Evolutionary conservation across 2,797 vertebrate genomes (phyloP).

Genomic region (Oophaga sylvatica): DNA sequence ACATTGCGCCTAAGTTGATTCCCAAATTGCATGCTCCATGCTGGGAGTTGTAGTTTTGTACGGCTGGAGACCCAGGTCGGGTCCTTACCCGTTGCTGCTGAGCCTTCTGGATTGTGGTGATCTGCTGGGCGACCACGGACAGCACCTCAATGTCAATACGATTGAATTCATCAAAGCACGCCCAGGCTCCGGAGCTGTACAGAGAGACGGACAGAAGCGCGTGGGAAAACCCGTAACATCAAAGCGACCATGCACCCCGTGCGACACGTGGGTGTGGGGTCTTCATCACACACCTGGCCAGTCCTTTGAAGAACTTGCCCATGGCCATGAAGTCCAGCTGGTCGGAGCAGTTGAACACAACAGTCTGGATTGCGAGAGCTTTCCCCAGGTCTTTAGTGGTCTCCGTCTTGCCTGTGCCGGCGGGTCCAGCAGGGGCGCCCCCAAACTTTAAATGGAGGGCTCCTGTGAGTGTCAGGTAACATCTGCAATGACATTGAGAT

Average conservation of each 20-base stretch:
- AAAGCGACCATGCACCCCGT: background rate
- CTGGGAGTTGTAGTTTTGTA: background rate
- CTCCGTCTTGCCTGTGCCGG: slow-evolving; percentile 93
- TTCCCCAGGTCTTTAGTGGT: slow-evolving; percentile 94
- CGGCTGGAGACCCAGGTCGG: background rate
- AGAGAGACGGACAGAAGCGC: slow-evolving; percentile 18
- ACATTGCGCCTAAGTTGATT: background rate
- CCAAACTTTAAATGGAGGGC: slow-evolving; percentile 92
- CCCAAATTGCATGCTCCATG: background rate
- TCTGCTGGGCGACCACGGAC: slow-evolving; percentile 93
- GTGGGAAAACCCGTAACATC: background rate
- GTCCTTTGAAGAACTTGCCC: slow-evolving; percentile 93
- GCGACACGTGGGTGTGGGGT: background rate
- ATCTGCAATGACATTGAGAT: slow-evolving; percentile 72
- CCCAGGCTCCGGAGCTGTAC: slow-evolving; percentile 84
- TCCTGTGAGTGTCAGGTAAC: slow-evolving; percentile 90
- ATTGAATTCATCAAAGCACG: slow-evolving; percentile 94
- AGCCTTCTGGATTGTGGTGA: slow-evolving; percentile 93
- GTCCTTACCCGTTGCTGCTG: slow-evolving; percentile 87
- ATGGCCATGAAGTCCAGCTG: slow-evolving; percentile 91
- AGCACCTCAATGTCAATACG: slow-evolving; percentile 90
- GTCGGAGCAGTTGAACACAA: slow-evolving; percentile 95
- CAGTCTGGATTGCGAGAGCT: slow-evolving; percentile 89
- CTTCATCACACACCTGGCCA: slow-evolving; percentile 81
- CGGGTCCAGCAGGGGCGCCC: slow-evolving; percentile 89